phyloP scores from a whole-genome alignment of 2,113 vertebrate species.

The Nanorana parkeri region DNA sequence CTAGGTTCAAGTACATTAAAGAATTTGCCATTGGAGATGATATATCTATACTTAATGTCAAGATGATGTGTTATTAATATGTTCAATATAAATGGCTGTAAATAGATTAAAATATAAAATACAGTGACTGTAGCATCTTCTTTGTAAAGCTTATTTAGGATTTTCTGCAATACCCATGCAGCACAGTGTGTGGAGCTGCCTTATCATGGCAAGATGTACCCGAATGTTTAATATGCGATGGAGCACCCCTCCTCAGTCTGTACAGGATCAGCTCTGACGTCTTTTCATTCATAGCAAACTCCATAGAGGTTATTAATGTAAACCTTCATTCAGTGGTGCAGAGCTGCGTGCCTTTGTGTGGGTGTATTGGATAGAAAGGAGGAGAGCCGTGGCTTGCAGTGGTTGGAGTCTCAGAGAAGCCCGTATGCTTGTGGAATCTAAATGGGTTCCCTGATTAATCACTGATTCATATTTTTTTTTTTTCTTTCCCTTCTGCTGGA shows the following conservation, averaged over 20 bases:
- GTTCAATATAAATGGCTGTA: too few relatives aligned
- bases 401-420: not conserved
- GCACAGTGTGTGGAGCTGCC: conserved; percentile 33
- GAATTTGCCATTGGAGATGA: too few relatives aligned
- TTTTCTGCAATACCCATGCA: conserved; percentile 5
- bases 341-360: not conserved
- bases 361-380: conserved; percentile 8
- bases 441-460: conserved; percentile 31
- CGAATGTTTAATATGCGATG: conserved; percentile 22
- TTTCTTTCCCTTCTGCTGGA: too few relatives aligned
- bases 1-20: too few relatives aligned
- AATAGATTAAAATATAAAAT: too few relatives aligned
- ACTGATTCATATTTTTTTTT: too few relatives aligned
- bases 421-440: conserved; percentile 24
- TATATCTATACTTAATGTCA: too few relatives aligned
- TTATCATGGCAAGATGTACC: conserved; percentile 1
- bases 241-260: not conserved
- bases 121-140: too few relatives aligned
- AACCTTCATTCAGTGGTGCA: not conserved
- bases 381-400: conserved; percentile 9
- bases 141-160: too few relatives aligned
- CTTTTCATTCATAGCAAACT: not conserved
- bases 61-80: too few relatives aligned
- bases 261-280: not conserved
- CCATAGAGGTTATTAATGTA: conserved; percentile 21